Conservation (phyloP, 2,113 vertebrate genomes). For the Stegastes partitus region DNA sequence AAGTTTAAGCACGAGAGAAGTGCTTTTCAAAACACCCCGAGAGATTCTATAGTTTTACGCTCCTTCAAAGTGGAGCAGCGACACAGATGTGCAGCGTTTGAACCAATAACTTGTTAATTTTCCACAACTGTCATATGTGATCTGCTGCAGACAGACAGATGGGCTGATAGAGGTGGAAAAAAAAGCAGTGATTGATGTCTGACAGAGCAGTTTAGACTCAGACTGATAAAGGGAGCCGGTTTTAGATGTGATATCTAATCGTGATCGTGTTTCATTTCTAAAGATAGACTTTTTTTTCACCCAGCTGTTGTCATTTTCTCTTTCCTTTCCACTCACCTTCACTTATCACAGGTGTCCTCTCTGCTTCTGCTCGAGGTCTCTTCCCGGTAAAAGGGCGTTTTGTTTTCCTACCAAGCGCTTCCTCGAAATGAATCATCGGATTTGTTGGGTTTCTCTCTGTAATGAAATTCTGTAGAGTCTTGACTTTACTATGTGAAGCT, state of each 20-base stretch:
- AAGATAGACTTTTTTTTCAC: neutral
- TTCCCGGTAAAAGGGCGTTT: too few relatives aligned
- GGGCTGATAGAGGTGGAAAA: conserved; percentile 10
- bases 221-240: neutral
- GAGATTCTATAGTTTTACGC: neutral
- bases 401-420: too few relatives aligned
- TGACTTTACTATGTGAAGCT: too few relatives aligned
- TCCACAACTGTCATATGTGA: neutral
- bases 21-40: neutral
- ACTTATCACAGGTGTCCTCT: too few relatives aligned
- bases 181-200: conserved; percentile 5
- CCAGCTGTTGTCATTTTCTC: neutral
- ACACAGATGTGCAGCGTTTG: conserved; percentile 25
- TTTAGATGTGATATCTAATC: too few relatives aligned
- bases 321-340: too few relatives aligned
- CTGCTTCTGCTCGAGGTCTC: too few relatives aligned
- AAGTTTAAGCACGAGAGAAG: conserved; percentile 16
- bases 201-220: neutral
- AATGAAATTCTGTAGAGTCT: too few relatives aligned
- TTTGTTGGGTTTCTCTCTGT: too few relatives aligned
- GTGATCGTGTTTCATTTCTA: too few relatives aligned
- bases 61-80: neutral
- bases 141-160: neutral
- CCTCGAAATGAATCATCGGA: too few relatives aligned
- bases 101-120: conserved; percentile 17